These are phyloP conservation scores for Belonocnema kinseyi DNA, from an alignment of 1,140 invertebrate genomes.

Conservation along the genomic window DNA sequence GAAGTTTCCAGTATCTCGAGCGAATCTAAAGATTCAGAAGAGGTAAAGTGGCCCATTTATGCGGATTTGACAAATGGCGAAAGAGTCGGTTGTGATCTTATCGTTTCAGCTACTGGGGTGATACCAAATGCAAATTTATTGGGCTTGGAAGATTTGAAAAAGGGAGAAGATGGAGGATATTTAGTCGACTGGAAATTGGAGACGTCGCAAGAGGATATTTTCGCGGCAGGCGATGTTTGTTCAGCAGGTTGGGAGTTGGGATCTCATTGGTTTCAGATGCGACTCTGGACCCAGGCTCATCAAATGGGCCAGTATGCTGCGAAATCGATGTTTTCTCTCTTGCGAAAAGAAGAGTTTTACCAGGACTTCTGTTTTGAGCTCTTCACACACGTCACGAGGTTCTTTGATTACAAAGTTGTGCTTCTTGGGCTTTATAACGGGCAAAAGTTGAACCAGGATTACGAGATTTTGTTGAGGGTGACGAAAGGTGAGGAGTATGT, in stretches of 20 bases:
- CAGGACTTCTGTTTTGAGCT: conserved; percentile 98
- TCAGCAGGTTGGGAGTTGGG: conserved; percentile 85
- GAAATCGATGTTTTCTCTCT: conserved; percentile 87
- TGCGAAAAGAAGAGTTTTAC: conserved; percentile 80
- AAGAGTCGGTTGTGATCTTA: conserved; percentile 89
- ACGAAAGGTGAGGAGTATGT: conserved; percentile 92
- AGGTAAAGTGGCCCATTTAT: conserved; percentile 81
- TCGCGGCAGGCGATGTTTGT: conserved; percentile 97
- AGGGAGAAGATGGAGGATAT: conserved; percentile 85
- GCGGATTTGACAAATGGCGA: conserved; percentile 86
- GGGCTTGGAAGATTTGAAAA: conserved; percentile 77
- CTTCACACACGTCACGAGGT: conserved; percentile 96
- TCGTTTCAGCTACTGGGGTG: conserved; percentile 97
- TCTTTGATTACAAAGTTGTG: conserved; percentile 97
- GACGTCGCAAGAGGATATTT: conserved; percentile 87
- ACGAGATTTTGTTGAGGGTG: conserved; percentile 91
- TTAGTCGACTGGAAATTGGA: conserved; percentile 91
- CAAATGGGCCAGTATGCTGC: conserved; percentile 98
- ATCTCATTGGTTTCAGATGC: conserved; percentile 96
- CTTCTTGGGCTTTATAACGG: conserved; percentile 96
- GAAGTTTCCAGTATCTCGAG: conserved; percentile 80
- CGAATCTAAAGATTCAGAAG: conserved; percentile 55
- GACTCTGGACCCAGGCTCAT: conserved; percentile 97
- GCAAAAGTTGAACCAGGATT: conserved; percentile 88
- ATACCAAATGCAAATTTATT: conserved; percentile 80